Base-by-base conservation (phyloP, 2,888 invertebrate genomes). In the Trachelus tabidus region DNA sequence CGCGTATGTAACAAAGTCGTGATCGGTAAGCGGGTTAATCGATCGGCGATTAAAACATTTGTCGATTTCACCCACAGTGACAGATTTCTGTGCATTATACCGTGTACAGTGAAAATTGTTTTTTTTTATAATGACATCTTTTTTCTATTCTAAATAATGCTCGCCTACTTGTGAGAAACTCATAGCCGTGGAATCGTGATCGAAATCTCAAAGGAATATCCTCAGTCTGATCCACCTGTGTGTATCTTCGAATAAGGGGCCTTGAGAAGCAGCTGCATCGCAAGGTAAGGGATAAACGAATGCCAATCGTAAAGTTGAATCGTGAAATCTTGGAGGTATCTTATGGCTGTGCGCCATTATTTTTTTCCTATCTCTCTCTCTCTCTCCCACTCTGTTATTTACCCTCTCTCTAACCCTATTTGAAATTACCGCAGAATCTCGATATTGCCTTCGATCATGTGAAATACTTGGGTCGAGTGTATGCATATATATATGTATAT, bases 231-330 rank as follows among this genome's bases (percentile, higher is more conserved):
- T 56, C 2, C 56, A 56, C 56, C 56, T 56, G 56, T 56, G 56
- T 75, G 69, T 68, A 77, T 78, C 68, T 69, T 76, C 75, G 75
- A 77, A 73, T 75, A 76, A 34, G 79, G 78, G 82, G 81, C 82
- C 84, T 84, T 85, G 84, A 81, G 73, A 80, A 81, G 84, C 87
- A 86, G 87, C 85, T 86, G 87, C 86, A 85, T 84, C 87, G 79
- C 85, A 87, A 87, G 86, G 87, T 86, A 86, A 86, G 85, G 85
- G 85, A 87, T 83, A 87, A 85, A 84, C 85, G 77, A 86, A 87
- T 86, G 86, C 85, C 84, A 84, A 82, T 83, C 82, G 82, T 79
- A 78, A 79, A 80, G 68, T 78, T 71, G 83, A 85, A 85, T 86
- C 86, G 85, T 83, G 84, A 84, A 85, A 87, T 87, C 87, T 85